Conservation (phyloP, 1,140 invertebrate genomes). For the Onthophagus taurus region DNA sequence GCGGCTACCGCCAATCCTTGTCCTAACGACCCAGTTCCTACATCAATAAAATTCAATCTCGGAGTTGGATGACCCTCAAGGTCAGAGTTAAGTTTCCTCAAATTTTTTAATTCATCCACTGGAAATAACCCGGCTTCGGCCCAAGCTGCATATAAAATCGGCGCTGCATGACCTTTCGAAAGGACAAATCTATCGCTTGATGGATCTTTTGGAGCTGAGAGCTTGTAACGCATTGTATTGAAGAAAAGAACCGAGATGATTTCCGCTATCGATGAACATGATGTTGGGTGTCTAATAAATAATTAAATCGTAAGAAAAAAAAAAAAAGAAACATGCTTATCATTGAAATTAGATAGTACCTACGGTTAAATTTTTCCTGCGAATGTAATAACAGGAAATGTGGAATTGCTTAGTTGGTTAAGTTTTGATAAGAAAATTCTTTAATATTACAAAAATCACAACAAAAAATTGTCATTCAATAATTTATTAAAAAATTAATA, state of each 20-base stretch:
- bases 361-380: too few species aligned
- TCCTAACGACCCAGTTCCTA: slow-evolving; percentile 92
- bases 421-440: too few species aligned
- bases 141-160: slow-evolving; percentile 97
- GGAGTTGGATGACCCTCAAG: slow-evolving; percentile 96
- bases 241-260: slow-evolving; percentile 97
- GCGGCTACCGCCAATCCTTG: slow-evolving; percentile 89
- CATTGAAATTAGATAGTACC: too few species aligned
- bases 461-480: too few species aligned
- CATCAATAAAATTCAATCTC: slow-evolving; percentile 89
- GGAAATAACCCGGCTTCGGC: slow-evolving; percentile 89
- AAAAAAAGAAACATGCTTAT: too few species aligned
- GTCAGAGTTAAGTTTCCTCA: slow-evolving; percentile 87
- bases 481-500: too few species aligned
- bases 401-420: too few species aligned
- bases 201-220: slow-evolving; percentile 69
- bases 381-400: too few species aligned
- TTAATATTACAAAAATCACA: too few species aligned
- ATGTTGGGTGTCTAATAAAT: slow-evolving; percentile 95
- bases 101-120: slow-evolving; percentile 65
- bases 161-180: slow-evolving; percentile 96
- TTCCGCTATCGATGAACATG: slow-evolving; percentile 95
- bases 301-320: too few species aligned
- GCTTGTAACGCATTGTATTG: slow-evolving; percentile 87
- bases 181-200: slow-evolving; percentile 89